phyloP scores from a whole-genome alignment of 2,888 invertebrate genomes.

The Troides aeacus region DNA sequence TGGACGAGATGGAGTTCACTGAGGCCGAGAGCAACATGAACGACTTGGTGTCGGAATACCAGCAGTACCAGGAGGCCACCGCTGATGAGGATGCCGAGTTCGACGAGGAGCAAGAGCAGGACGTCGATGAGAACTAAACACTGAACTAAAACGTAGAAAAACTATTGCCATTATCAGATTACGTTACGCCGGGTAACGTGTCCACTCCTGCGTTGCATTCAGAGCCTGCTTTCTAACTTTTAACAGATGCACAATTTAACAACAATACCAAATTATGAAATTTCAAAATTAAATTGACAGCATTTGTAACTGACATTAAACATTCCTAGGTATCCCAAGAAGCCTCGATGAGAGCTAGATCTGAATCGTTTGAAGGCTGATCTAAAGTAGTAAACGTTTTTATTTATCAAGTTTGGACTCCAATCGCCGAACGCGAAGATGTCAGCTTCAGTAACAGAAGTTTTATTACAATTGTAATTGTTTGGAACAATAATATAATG shows the following conservation, averaged over 20 bases:
- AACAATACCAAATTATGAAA: conserved; percentile 41
- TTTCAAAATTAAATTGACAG: conserved; percentile 47
- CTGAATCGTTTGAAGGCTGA: conserved; percentile 71
- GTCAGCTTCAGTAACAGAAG: conserved; percentile 76
- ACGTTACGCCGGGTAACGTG: conserved; percentile 70
- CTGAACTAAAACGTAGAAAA: conserved; percentile 24
- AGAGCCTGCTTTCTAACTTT: conserved; percentile 75
- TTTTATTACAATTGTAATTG: conserved; percentile 62
- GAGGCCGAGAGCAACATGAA: conserved; percentile 98
- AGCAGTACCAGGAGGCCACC: conserved; percentile 94
- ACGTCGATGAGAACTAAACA: conserved; percentile 80
- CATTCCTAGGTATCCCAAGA: conserved; percentile 63
- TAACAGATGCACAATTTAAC: conserved; percentile 76
- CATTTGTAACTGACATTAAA: conserved; percentile 53
- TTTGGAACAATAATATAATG: conserved; percentile 75
- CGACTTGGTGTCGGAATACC: conserved; percentile 93
- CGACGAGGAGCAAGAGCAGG: conserved; percentile 87
- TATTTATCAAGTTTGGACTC: conserved; percentile 54
- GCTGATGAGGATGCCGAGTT: conserved; percentile 90
- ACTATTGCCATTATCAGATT: conserved; percentile 63
- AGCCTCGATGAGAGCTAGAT: conserved; percentile 62
- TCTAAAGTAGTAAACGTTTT: conserved; percentile 56
- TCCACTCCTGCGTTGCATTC: conserved; percentile 63
- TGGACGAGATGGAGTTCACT: conserved; percentile 96
- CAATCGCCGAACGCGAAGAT: conserved; percentile 55